Conservation (phyloP, 1,140 invertebrate species). For the Drosophila orena region DNA sequence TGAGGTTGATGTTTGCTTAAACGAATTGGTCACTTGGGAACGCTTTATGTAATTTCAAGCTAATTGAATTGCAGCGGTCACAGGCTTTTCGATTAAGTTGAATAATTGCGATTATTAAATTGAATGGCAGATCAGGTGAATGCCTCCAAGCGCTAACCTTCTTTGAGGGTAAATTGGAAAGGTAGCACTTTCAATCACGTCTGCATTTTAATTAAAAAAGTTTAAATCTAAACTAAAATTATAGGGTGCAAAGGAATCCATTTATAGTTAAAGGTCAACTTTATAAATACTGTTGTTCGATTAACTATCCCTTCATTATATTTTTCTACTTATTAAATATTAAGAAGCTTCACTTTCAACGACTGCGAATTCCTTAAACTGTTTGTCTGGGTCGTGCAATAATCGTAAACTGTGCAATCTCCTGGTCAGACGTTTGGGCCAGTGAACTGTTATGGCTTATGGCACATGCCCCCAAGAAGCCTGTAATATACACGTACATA, state of each 20-base stretch:
- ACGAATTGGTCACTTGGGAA: conserved; percentile 49
- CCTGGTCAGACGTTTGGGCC: conserved; percentile 48
- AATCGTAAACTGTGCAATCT: conserved; percentile 40
- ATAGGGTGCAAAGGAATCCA: not conserved
- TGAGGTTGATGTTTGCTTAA: not conserved
- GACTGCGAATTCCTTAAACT: conserved; percentile 17
- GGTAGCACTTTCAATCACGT: not conserved
- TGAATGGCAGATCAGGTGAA: not conserved
- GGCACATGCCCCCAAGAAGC: not conserved
- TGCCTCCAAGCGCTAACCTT: not conserved
- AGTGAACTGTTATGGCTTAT: conserved; percentile 49
- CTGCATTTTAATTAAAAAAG: not conserved
- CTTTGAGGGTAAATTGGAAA: not conserved
- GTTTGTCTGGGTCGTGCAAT: conserved; percentile 32
- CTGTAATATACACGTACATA: not conserved
- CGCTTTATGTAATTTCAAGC: conserved; percentile 13
- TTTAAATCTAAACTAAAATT: not conserved
- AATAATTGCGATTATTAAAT: conserved; percentile 4
- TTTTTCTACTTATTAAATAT: too few relatives aligned
- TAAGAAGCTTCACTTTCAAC: conserved; percentile 2
- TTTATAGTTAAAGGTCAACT: too few relatives aligned
- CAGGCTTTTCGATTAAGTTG: too few relatives aligned
- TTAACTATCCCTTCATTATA: too few relatives aligned
- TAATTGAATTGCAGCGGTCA: conserved; percentile 7
- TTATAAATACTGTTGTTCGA: too few relatives aligned